Evolutionary conservation across 2,797 vertebrate species (phyloP).

Genomic region (Sciurus carolinensis): DNA sequence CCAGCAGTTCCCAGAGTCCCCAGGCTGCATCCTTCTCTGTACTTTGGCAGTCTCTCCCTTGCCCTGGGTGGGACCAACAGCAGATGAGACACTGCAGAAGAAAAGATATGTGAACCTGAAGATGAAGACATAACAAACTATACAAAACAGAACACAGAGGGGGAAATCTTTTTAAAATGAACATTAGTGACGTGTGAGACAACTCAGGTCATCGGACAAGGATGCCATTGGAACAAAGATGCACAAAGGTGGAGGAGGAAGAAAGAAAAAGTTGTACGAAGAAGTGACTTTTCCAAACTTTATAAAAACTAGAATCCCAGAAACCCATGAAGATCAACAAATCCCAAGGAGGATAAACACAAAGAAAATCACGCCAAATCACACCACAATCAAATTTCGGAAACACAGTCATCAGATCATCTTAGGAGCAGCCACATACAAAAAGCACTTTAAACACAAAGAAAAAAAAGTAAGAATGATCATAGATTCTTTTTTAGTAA

Average conservation of each 20-base stretch:
- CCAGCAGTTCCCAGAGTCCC: background rate
- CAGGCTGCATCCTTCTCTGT: background rate
- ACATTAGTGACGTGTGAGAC: background rate
- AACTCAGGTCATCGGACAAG: background rate
- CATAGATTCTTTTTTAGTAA: background rate
- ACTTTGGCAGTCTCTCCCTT: background rate
- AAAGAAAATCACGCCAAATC: background rate
- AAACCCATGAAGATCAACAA: background rate
- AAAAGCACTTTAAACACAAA: background rate
- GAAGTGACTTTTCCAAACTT: conserved; percentile 1
- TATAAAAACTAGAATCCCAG: background rate
- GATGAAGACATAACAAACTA: background rate
- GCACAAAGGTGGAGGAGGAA: background rate
- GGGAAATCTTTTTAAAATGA: background rate
- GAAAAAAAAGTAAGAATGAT: background rate
- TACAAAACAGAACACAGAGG: background rate
- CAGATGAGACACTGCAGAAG: background rate
- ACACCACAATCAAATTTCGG: background rate
- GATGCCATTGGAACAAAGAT: background rate
- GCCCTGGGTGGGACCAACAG: background rate
- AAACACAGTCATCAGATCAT: background rate
- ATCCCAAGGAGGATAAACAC: background rate
- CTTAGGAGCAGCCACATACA: background rate
- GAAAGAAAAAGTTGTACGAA: background rate
- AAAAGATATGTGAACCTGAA: background rate